Base-by-base conservation (phyloP, 2,888 invertebrate genomes). In the Elysia crispata region DNA sequence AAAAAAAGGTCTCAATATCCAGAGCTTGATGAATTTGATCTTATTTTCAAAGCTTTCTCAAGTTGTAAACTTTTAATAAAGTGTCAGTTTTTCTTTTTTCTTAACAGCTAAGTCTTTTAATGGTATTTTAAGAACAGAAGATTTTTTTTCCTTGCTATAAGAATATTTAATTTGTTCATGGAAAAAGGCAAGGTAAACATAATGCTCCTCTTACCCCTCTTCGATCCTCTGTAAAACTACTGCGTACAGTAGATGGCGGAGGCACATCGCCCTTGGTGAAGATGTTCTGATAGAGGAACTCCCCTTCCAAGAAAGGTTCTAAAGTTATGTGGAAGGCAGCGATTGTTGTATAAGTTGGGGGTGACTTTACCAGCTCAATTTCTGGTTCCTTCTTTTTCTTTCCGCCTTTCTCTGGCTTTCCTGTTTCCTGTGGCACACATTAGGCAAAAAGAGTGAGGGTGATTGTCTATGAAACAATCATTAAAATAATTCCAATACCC, bases 331-430 rank as follows among this genome's bases (percentile, higher is more conserved):
- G 89, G 86, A 90, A 91, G 6, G 86, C 83, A 28, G 90, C 90
- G 5, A 91, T 85, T 1, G 87, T 89, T 33, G 83, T 87, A 76
- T 85, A 86, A 31, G 90, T 89, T 15, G 91, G 87, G 3, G 89
- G 87, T 78, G 86, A 87, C 60, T 86, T 83, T 25, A 86, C 84
- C 79, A 91, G 66, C 69, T 91, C 90, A n/a, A 87, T 83, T 66
- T 89, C 89, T 25, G 86, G 84, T 49, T 89, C 89, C 25, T 86
- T 87, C 81, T 91, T 91, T 83, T 90, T 89, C 84, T 89, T 89
- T 6, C 41, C 41, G 3, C 41, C 41, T 60, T 80, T 80, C 70
- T 75, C 69, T 11, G 41, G 41, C 75, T 83, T 80, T 18, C 13
- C 77, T 41, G 31, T n/a, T 23, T 79, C 74, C 79, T 74, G 57